These are phyloP conservation scores for Drosophila kurseongensis DNA, from an alignment of 1,140 invertebrate species.

Conservation along the genomic window DNA sequence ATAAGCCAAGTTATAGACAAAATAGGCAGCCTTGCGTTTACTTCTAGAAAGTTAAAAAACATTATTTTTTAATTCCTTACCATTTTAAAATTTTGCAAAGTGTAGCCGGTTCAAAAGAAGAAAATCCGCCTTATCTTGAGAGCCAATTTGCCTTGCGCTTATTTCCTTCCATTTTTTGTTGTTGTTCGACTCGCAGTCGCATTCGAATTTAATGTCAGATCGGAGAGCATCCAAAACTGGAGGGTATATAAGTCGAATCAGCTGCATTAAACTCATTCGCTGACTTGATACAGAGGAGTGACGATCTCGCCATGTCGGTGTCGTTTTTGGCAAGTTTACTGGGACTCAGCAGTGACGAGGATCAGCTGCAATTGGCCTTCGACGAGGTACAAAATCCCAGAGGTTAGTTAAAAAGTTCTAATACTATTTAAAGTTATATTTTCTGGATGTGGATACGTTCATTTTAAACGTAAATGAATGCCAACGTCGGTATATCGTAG, in stretches of 20 bases:
- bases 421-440: neutral
- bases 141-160: conserved; percentile 11
- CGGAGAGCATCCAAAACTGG: conserved; percentile 15
- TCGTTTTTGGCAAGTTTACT: conserved; percentile 52
- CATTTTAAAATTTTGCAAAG: neutral
- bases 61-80: too few relatives aligned
- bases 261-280: conserved; percentile 20
- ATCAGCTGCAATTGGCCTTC: conserved; percentile 15
- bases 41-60: too few relatives aligned
- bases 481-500: too few relatives aligned
- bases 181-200: conserved; percentile 27
- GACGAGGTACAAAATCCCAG: neutral
- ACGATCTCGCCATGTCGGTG: conserved; percentile 31
- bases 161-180: conserved; percentile 16
- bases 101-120: conserved; percentile 3
- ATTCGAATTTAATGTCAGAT: conserved; percentile 26
- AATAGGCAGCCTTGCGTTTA: too few relatives aligned
- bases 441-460: neutral
- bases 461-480: too few relatives aligned
- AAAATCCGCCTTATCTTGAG: conserved; percentile 41
- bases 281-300: conserved; percentile 2
- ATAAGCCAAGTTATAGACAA: too few relatives aligned
- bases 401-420: conserved; percentile 5
- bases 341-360: conserved; percentile 42
- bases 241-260: conserved; percentile 29